A percentile compares a stretch with the other conserved stretches of the same genome.
These are phyloP conservation scores for Drosophila santomea DNA, from an alignment of 1,140 invertebrate species.

Conservation along the genomic window DNA sequence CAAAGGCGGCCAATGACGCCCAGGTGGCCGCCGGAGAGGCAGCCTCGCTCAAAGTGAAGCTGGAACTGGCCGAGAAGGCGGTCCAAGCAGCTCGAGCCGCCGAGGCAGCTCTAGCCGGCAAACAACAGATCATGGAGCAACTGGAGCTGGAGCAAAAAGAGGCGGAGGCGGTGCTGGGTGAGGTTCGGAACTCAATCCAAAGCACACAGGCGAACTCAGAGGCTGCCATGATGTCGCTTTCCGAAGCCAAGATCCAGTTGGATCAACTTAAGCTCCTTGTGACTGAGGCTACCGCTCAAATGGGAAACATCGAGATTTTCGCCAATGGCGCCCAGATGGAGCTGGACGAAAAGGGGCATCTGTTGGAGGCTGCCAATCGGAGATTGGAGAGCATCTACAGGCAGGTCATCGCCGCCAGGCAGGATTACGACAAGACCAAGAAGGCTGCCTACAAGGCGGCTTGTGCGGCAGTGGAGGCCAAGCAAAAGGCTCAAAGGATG, in stretches of 20 bases:
- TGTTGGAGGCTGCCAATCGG: not conserved
- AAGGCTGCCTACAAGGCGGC: not conserved
- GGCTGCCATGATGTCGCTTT: not conserved
- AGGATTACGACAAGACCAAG: conserved; percentile 1
- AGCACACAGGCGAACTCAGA: not conserved
- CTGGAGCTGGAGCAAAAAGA: conserved; percentile 1
- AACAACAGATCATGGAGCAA: not conserved
- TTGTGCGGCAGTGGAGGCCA: conserved; percentile 2
- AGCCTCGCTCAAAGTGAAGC: not conserved
- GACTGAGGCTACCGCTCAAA: not conserved
- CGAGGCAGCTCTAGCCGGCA: not conserved
- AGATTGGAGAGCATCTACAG: not conserved
- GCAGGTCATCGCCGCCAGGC: not conserved
- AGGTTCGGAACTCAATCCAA: not conserved
- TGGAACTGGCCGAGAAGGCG: not conserved
- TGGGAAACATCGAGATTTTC: not conserved
- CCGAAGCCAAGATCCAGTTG: not conserved
- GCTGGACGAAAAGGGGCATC: not conserved
- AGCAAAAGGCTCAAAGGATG: not conserved
- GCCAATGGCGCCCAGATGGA: not conserved
- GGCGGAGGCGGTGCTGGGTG: not conserved
- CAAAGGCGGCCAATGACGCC: not conserved
- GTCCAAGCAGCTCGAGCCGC: not conserved
- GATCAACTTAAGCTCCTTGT: not conserved
- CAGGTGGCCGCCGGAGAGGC: not conserved